Evolutionary conservation across 2,888 invertebrate species (phyloP).

Genomic region (Autographa pulchrina): DNA sequence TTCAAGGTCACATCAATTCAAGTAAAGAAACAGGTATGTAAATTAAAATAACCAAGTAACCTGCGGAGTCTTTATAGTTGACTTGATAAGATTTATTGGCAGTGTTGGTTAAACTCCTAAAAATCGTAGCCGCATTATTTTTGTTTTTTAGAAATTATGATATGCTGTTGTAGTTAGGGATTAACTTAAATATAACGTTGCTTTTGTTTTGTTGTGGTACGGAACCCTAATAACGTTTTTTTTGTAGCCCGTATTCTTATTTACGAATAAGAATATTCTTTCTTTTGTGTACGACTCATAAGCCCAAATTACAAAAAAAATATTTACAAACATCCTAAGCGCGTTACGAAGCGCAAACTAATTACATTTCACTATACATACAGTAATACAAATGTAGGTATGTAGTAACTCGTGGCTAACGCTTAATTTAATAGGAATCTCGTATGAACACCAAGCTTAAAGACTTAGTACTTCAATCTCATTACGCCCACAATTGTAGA

Average conservation of each 20-base stretch:
- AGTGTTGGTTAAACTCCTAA: neutral
- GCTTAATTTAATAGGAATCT: constrained; percentile 64
- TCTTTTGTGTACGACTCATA: constrained; percentile 27
- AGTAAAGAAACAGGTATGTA: neutral
- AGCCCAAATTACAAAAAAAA: constrained; percentile 27
- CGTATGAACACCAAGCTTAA: constrained; percentile 52
- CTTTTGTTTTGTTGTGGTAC: no score
- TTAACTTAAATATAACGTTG: no score
- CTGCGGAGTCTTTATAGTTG: no score
- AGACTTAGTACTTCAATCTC: constrained; percentile 55
- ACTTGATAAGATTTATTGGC: neutral
- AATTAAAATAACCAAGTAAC: no score
- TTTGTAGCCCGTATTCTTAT: no score
- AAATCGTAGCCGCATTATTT: no score
- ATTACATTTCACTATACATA: constrained; percentile 59
- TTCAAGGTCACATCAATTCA: neutral
- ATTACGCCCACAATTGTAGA: constrained; percentile 36
- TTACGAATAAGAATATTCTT: neutral
- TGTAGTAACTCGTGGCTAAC: constrained; percentile 71
- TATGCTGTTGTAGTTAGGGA: neutral
- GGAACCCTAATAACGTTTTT: no score
- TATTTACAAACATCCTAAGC: constrained; percentile 59
- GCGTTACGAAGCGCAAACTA: constrained; percentile 46
- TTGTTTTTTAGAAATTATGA: neutral
- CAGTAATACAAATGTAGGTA: constrained; percentile 60